A percentile compares a stretch with the other conserved stretches of the same genome.
These are phyloP conservation scores for Zaprionus gabonicus DNA, from an alignment of 1,140 invertebrate genomes.

Conservation along the genomic window DNA sequence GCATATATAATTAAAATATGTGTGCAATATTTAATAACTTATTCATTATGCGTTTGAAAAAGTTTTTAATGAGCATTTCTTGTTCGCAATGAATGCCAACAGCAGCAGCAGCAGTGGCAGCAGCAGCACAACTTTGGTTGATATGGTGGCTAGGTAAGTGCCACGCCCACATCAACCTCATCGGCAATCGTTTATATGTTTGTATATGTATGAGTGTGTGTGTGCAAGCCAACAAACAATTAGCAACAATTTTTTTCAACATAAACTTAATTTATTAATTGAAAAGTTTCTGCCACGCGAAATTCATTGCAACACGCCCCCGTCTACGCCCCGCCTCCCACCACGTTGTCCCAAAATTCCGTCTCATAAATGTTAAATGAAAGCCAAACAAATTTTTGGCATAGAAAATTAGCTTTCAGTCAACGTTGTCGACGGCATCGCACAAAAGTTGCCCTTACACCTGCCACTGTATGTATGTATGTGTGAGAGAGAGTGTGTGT, in stretches of 20 bases:
- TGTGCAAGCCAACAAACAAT: slow-evolving; percentile 56
- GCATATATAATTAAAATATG: slow-evolving; percentile 20
- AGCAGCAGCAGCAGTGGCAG: slow-evolving; percentile 8
- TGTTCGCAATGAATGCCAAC: slow-evolving; percentile 30
- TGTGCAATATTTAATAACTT: slow-evolving; percentile 39
- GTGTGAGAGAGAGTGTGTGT: neutral
- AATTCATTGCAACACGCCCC: slow-evolving; percentile 28
- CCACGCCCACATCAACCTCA: slow-evolving; percentile 22
- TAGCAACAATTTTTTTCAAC: slow-evolving; percentile 41
- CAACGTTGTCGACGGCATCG: slow-evolving; percentile 34
- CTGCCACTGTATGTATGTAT: slow-evolving; percentile 22
- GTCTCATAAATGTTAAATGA: slow-evolving; percentile 59
- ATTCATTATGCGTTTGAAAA: slow-evolving; percentile 47
- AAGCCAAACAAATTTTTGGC: slow-evolving; percentile 59
- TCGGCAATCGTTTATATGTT: slow-evolving; percentile 18
- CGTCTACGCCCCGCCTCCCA: neutral
- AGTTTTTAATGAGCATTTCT: slow-evolving; percentile 48
- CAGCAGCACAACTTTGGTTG: slow-evolving; percentile 31
- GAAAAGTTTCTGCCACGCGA: slow-evolving; percentile 63
- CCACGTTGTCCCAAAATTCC: neutral
- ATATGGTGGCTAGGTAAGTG: slow-evolving; percentile 64
- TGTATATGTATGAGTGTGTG: slow-evolving; percentile 24
- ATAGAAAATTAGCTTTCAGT: slow-evolving; percentile 68
- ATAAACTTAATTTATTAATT: slow-evolving; percentile 70
- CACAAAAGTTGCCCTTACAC: slow-evolving; percentile 41